Evolutionary conservation across 2,888 invertebrate species (phyloP).

Genomic region (Ferrisia virgata): DNA sequence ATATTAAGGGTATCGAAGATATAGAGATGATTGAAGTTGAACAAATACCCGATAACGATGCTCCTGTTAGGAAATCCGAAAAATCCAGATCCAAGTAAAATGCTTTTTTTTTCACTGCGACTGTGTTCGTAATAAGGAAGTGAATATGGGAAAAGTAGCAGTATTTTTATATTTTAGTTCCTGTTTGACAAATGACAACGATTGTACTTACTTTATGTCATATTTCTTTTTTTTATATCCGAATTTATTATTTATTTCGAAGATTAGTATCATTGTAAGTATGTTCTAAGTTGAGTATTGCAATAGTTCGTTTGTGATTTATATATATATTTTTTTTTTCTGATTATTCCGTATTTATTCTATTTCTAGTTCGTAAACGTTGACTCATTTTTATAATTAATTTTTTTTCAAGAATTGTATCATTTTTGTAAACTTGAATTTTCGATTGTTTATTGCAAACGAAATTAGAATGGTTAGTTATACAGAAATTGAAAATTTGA

Average conservation of each 20-base stretch:
- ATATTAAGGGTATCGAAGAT: slow-evolving; percentile 34
- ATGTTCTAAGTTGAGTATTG: neutral
- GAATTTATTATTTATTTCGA: neutral
- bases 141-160: neutral
- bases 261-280: neutral
- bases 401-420: neutral
- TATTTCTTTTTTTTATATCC: neutral
- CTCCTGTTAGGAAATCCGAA: slow-evolving; percentile 18
- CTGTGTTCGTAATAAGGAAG: neutral
- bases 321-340: neutral
- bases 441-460: too few species aligned
- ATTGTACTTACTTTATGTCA: neutral
- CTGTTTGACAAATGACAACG: neutral
- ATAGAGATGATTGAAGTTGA: slow-evolving; percentile 25
- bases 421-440: neutral
- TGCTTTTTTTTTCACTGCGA: neutral
- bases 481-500: too few species aligned
- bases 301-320: neutral
- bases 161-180: slow-evolving; percentile 14
- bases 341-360: neutral
- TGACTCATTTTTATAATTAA: neutral
- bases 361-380: neutral
- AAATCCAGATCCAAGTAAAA: neutral
- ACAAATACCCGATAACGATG: neutral
- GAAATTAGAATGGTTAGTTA: too few species aligned